Evolutionary conservation across 2,113 vertebrate species (phyloP).

Genomic region (Chloropsis hardwickii): DNA sequence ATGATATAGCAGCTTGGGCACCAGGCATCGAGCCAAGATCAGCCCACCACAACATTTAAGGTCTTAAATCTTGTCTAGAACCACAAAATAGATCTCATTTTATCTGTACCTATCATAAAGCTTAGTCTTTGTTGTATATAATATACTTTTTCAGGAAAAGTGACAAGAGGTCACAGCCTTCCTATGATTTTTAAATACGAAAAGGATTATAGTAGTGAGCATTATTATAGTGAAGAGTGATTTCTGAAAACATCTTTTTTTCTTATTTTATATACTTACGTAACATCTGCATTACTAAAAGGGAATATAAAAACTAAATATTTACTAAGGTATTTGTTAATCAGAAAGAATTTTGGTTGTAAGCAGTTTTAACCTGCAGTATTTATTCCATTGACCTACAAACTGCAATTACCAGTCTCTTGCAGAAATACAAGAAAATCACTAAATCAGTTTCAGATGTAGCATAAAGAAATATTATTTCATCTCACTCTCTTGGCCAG

Average conservation of each 20-base stretch:
- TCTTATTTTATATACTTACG: neutral
- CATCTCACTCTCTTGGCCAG: neutral
- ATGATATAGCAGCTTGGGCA: neutral
- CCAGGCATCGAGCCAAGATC: neutral
- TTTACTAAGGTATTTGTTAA: neutral
- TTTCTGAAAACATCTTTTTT: neutral
- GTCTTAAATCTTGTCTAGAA: neutral
- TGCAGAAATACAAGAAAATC: neutral
- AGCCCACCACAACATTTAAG: neutral
- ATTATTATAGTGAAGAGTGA: fast-evolving
- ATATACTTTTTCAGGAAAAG: neutral
- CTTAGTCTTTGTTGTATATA: neutral
- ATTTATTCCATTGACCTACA: neutral
- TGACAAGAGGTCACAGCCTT: neutral
- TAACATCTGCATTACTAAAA: neutral
- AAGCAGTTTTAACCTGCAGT: neutral
- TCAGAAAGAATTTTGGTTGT: neutral
- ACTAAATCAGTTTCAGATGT: constrained; percentile 17
- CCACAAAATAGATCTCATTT: neutral
- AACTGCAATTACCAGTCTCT: neutral
- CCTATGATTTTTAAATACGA: neutral
- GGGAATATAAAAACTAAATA: neutral
- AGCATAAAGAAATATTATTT: constrained; percentile 33
- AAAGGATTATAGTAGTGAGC: neutral
- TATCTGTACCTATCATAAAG: neutral